Base-by-base conservation (phyloP, 2,113 vertebrate species). In the Toxostoma redivivum region DNA sequence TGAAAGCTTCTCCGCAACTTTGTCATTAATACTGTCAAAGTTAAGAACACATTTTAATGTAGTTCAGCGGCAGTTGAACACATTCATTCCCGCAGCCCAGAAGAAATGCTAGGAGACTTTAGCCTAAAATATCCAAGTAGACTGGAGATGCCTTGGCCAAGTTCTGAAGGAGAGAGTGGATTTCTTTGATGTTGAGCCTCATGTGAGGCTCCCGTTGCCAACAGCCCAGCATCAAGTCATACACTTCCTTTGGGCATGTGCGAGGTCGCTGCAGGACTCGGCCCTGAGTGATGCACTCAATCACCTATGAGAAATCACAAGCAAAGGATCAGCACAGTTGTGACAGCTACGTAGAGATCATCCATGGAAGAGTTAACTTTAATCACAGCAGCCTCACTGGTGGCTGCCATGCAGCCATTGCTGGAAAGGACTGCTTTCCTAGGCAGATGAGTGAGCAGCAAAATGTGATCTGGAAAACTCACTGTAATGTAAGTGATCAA, bases 271-370 rank as follows among this genome's bases (percentile, higher is more conserved):
- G 99, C 95, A 99, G 98, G 86, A 99, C 99, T 94, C 99, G 98
- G 74, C 99, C 99, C 97, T 99, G 99, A 95, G 99, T 99, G 98
- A 99, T 99, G 92, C 99, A 99, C 97, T 99, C 99, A 71, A 99
- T 99, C 97, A 99, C 99, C 99, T 99, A 74, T 2, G 25, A 70
- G 79, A 96, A 88, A 97, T 54, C 92, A 44, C 61, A 86, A 82
- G 71, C 12, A 79, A 53, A 94, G 28, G 24, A 62, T 97, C 60
- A 96, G 51, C 15, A 60, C 15, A 22, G 37, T 8, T 61, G 62
- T 81, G 65, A 10, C 30, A 94, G 3, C 27, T 70, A 58, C 0
- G 1, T 7, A 8, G 20, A 20, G 2, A 10, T 71, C 25, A 53
- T 31, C n/a, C 16, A n/a, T 5, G 17, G 58, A 77, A 58, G 25